Evolutionary conservation across 35 echinoderm and acorn worm genomes (phyloP).

Genomic region (Apostichopus japonicus): DNA sequence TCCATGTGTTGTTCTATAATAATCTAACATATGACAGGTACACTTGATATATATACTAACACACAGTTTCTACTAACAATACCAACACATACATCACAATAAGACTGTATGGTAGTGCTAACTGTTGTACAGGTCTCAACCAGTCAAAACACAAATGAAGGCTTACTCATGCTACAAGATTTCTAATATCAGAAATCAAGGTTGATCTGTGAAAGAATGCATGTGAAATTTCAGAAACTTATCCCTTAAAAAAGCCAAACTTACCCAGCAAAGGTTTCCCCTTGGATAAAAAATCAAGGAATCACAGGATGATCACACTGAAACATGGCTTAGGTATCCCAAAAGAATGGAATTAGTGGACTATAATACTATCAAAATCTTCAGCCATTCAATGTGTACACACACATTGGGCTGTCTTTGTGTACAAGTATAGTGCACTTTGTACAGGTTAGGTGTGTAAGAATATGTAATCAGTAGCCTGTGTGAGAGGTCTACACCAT

Average conservation of each 20-base stretch:
- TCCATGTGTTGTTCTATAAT: no score
- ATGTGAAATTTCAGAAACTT: not conserved
- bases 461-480: slow-evolving; percentile 45
- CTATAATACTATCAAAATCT: slow-evolving; percentile 1
- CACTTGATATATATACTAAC: not conserved
- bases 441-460: slow-evolving; percentile 29
- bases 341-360: slow-evolving; percentile 35
- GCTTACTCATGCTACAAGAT: not conserved
- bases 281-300: slow-evolving; percentile 30
- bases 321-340: slow-evolving; percentile 19
- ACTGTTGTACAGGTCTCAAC: not conserved
- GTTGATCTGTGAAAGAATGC: slow-evolving; percentile 18
- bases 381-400: slow-evolving; percentile 27
- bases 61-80: not conserved
- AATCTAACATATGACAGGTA: not conserved
- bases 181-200: slow-evolving; percentile 15
- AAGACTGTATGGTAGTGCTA: not conserved
- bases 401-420: not conserved
- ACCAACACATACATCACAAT: not conserved
- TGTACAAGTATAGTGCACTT: not conserved
- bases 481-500: slow-evolving; percentile 23
- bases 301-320: slow-evolving; percentile 7
- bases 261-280: slow-evolving; percentile 30
- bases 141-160: slow-evolving; percentile 19
- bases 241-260: not conserved